Evolutionary conservation across 1,140 invertebrate genomes (phyloP), one percentile per base, ranked within the genome.

Genomic region (Heliconius eleuchia): DNA sequence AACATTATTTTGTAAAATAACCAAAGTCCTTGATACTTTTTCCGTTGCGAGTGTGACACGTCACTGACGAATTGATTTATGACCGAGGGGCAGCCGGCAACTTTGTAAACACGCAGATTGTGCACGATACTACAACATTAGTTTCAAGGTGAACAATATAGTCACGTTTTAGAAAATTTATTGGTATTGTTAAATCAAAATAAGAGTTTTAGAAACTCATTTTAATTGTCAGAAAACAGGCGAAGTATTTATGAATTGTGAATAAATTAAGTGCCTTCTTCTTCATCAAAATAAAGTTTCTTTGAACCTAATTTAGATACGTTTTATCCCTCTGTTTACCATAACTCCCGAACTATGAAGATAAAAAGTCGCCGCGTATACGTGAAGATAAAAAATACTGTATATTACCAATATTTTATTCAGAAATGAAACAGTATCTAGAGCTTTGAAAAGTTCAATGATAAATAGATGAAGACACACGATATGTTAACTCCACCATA

Each of bases 51-150:
- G 74, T 76, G 57, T 76, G 74, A 71, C 74, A 39, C 74, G 84
- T 78, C 80, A 88, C 88, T 91, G 88, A 92, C 91, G 91, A 92
- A 91, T 92, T 91, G 88, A 92, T 92, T 91, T 91, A 92, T 91
- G 83, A 84, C 82, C 74, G 80, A 82, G 85, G 88, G 84, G 83
- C 76, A 78, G 76, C 57, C 77, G 75, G 74, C 23, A 42, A 77
- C 66, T 77, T 77, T 50, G 76, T 50, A 70, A 77, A 37, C 76
- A 76, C 85, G 70, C 87, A 19, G 85, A 89, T 81, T 83, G 71
- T 66, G 76, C 79, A 83, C 85, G 83, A 82, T 77, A 39, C 73
- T 79, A 84, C 85, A 76, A 87, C 87, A 86, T 82, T 81, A 73
- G 72, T 73, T 83, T 82, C 78, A 74, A 81, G 76, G 77, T 84